Evolutionary conservation across 1,140 invertebrate genomes (phyloP).

Genomic region (Tenebrio molitor): DNA sequence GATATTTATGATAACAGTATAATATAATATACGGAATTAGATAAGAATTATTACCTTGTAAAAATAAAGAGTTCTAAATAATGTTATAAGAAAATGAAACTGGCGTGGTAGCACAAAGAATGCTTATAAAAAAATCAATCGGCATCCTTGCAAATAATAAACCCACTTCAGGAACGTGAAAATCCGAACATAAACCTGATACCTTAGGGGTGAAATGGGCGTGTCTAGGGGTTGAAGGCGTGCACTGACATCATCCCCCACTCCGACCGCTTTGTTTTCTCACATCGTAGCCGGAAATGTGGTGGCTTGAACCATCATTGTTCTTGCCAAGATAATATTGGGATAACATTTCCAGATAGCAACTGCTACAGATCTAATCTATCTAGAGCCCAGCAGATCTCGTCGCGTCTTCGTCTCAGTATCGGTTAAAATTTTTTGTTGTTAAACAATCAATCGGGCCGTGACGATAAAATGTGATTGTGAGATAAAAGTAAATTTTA

Average conservation of each 20-base stretch:
- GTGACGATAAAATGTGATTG: constrained; percentile 32
- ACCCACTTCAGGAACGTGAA: constrained; percentile 59
- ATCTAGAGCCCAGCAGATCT: constrained; percentile 26
- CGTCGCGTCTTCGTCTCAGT: constrained; percentile 14
- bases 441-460: constrained; percentile 6
- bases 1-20: no score
- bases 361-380: constrained; percentile 54
- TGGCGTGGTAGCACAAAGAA: no score
- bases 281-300: constrained; percentile 66
- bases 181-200: constrained; percentile 61
- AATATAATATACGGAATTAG: no score
- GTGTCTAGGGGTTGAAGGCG: constrained; percentile 50
- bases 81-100: no score
- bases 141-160: constrained; percentile 57
- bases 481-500: constrained; percentile 14
- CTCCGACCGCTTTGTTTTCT: constrained; percentile 65
- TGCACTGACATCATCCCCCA: constrained; percentile 49
- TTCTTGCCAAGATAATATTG: constrained; percentile 67
- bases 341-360: constrained; percentile 66
- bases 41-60: no score
- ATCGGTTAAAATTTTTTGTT: not conserved
- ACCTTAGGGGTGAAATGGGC: constrained; percentile 60
- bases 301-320: constrained; percentile 67
- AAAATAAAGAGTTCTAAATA: no score
- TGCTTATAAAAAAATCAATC: constrained; percentile 57